Base-by-base conservation (phyloP, 2,888 invertebrate genomes). In the Trachelus stipa region DNA sequence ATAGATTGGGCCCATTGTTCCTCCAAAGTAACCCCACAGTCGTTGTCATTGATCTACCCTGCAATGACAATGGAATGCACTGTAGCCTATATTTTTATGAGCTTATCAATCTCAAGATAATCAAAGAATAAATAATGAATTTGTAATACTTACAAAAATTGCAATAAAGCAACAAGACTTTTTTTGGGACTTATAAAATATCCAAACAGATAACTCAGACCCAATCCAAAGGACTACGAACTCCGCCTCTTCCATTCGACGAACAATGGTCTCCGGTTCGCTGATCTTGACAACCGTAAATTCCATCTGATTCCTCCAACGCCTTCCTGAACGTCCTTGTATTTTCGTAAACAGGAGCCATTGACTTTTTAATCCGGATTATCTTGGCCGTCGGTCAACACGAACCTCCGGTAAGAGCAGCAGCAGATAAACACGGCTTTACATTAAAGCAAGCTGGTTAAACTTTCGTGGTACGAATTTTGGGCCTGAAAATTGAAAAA, bases 361-460 rank as follows among this genome's bases (percentile, higher is more conserved):
- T 76, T 85, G 84, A 87, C 88, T 88, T 85, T 85, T 86, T 85
- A 82, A 89, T 77, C 83, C 81, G 86, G 87, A 88, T 88, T 81
- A 89, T 87, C 85, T 83, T 56, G 56, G 56, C 56, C 56, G 56
- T 56, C 56, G 56, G 56, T 23, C 23, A 56, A 56, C 23, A 56
- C 1, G 15, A 56, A 23, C 23, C 23, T 56, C 56, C 6, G 56
- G 23, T 9, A 23, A 40, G 40, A 56, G 23, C 56, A 9, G 56
- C 56, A 56, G 56, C 56, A 56, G 56, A 56, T 56, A 56, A 56
- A 56, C 23, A 56, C 56, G 23, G 56, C 56, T 56, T 56, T 56
- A 1, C 56, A 56, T 23, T 56, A 23, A 56, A 56, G 23, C 56
- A 56, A 56, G 56, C 56, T 9, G 56, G 56, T 56, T 23, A 56